A percentile compares a stretch with the other conserved stretches of the same genome.
phyloP scores from a whole-genome alignment of 2,888 invertebrate species.

The Scelioninae gen. 2 region DNA sequence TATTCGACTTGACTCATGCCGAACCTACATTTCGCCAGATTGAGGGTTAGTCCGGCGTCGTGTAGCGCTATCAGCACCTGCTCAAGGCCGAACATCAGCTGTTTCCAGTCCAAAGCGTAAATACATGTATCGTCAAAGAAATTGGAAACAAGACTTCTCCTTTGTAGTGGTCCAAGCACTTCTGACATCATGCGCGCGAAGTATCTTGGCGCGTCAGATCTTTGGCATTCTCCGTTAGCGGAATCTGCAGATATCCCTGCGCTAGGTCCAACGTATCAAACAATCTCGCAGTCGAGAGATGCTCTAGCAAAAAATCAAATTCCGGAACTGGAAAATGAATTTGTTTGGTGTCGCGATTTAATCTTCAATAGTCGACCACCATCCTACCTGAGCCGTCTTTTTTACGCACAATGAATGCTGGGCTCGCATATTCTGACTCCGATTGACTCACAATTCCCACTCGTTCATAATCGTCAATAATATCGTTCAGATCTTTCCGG shows the following conservation, averaged over 20 bases:
- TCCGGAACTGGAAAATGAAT: too few species aligned
- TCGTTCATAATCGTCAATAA: neutral
- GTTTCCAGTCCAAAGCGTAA: too few species aligned
- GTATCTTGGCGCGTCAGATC: constrained; percentile 33
- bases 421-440: constrained; percentile 31
- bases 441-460: neutral
- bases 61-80: too few species aligned
- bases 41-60: too few species aligned
- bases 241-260: constrained; percentile 42
- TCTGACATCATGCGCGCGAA: constrained; percentile 36
- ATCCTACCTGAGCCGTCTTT: constrained; percentile 2
- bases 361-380: neutral
- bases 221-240: constrained; percentile 23
- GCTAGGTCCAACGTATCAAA: constrained; percentile 40
- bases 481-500: neutral
- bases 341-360: too few species aligned
- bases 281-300: constrained; percentile 1
- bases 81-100: too few species aligned
- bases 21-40: too few species aligned
- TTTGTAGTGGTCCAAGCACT: constrained; percentile 11
- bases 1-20: too few species aligned
- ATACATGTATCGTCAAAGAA: constrained; percentile 22
- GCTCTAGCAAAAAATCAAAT: constrained; percentile 8
- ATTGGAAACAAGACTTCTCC: constrained; percentile 1
- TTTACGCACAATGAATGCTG: constrained; percentile 34